Evolutionary conservation across 2,113 vertebrate species (phyloP), one percentile per base, ranked within the genome.

Genomic region (Ctenodactylus gundi): DNA sequence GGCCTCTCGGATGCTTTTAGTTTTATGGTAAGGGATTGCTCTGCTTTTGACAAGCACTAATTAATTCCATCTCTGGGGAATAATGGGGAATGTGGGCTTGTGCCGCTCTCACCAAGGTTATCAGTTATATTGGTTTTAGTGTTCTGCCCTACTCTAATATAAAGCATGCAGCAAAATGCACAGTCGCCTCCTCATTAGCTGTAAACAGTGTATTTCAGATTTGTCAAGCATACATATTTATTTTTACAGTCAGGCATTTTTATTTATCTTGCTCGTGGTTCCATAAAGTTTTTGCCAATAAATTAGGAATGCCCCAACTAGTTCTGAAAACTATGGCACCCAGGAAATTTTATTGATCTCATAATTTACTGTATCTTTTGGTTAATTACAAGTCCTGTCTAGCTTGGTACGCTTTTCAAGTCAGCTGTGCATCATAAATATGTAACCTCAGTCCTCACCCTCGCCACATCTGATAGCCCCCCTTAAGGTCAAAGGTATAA

Each of bases 201-300:
- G 75, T 97, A 98, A 98, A 98, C 97, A 98, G 97, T 95, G 93
- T 97, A 97, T 98, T 98, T 98, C 97, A 97, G 96, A 97, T 96
- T 94, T 97, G 97, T 98, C 85, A 12, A 94, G 90, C 49, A 65
- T 4, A 7, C 96, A 95, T 97, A 97, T 98, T 97, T 98, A 97
- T 98, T 97, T 82, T 97, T 94, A 93, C 34, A 95, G 97, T 87
- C 95, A 68, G 96, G 77, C 97, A 95, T 93, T 97, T 98, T 98
- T 98, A 98, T 98, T 98, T 98, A 98, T 98, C 95, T 97, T 97
- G 94, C 94, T 97, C 97, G 95, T 91, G 97, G 92, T 97, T 94
- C 93, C 89, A 55, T 91, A 92, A 98, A 98, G 96, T 98, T 98
- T 96, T 95, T 94, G 85, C 92, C 98, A 97, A 97, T 98, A 98